Percentiles rank a stretch among this genome's conserved stretches.
Evolutionary conservation across 2,888 invertebrate species (phyloP).

Genomic region (Rhingia rostrata): DNA sequence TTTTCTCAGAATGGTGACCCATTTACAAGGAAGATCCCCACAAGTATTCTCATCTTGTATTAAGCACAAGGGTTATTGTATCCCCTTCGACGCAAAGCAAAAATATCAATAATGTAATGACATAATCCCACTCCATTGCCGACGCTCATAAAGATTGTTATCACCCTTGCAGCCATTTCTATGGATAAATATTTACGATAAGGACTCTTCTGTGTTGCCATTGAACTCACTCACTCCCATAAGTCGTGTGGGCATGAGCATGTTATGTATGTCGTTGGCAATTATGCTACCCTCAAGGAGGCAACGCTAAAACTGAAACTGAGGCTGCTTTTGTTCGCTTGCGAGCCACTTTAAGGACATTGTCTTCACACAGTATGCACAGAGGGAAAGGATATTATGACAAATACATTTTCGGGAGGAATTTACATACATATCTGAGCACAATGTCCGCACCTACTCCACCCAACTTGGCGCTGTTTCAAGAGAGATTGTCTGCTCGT

Average conservation of each 20-base stretch:
- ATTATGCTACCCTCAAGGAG: constrained; percentile 50
- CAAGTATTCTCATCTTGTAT: constrained; percentile 1
- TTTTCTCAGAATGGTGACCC: background rate
- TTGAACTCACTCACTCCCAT: constrained; percentile 40
- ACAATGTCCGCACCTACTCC: background rate
- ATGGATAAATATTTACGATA: constrained; percentile 70
- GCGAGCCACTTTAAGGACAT: constrained; percentile 69
- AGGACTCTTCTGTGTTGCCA: constrained; percentile 48
- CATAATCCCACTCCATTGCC: constrained; percentile 28
- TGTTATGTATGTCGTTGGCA: constrained; percentile 48
- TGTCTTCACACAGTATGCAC: constrained; percentile 44
- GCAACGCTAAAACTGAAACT: constrained; percentile 65
- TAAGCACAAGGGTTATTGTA: constrained; percentile 42
- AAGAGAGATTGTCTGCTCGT: constrained; percentile 33
- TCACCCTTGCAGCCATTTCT: constrained; percentile 51
- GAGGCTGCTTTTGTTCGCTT: constrained; percentile 61
- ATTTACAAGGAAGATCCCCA: constrained; percentile 5
- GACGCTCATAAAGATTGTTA: constrained; percentile 48
- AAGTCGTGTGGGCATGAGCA: background rate
- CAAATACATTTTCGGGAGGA: constrained; percentile 16
- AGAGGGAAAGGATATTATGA: background rate
- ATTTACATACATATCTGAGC: constrained; percentile 34
- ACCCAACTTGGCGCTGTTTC: constrained; percentile 51
- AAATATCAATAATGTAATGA: constrained; percentile 48
- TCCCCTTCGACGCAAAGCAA: constrained; percentile 2